Evolutionary conservation across 2,797 vertebrate species (phyloP), one percentile per base, ranked within the genome.

Genomic region (Syngnathus rostellatus): DNA sequence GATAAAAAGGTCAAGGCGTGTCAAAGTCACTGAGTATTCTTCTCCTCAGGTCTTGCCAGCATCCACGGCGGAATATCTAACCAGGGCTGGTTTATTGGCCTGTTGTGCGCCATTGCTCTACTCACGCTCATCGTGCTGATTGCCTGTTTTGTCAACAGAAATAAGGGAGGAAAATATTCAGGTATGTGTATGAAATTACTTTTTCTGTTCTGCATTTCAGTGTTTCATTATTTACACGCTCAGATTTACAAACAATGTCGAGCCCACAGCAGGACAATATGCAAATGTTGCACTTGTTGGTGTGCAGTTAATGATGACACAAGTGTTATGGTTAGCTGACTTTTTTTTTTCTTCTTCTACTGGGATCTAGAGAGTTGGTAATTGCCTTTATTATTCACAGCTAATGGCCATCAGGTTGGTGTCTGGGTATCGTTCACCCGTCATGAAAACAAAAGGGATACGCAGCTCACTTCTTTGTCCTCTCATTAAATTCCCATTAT

Each of bases 151-250:
- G 93, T 99, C 87, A 95, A 94, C 88, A 94, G 95, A 81, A 99
- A 98, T 81, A 94, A 92, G 90, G 97, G 97, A 77, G 97, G 97
- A 45, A 99, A 99, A 85, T 99, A 99, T 70, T 98, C 97, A 48
- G 97, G 97, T 99, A 93, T 85, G 88, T 72, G 65, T 72, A 76
- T 72, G 70, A 72, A 76, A 85, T 79, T 12, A 71, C 62, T 69
- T 39, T 75, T 78, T 74, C 66, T 63, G 74, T 72, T 68, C 69
- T 57, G 46, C 70, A 72, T 84, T 77, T 73, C 65, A 74, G 75
- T 78, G 73, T 70, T 67, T 40, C 64, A 68, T 81, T 69, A 67
- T 81, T 84, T 76, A 63, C 68, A 78, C 66, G 54, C 1, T 23
- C 61, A 10, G 21, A 63, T 63, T 51, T 17, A 55, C 19, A 73